These are phyloP conservation scores for Procambarus clarkii DNA, from an alignment of 1,140 invertebrate species.

Conservation along the genomic window DNA sequence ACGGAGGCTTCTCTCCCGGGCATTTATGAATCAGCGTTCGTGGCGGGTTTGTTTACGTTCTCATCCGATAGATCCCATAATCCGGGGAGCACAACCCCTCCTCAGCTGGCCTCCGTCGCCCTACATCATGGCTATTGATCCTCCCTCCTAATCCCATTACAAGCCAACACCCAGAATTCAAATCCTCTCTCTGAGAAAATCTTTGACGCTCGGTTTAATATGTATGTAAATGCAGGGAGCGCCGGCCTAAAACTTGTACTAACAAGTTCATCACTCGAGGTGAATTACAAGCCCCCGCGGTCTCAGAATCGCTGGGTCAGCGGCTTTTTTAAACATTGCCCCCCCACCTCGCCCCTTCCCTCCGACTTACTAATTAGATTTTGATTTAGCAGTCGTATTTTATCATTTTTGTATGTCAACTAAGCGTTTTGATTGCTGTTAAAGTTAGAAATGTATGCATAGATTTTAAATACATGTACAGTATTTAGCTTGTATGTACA, in stretches of 20 bases:
- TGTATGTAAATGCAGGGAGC: slow-evolving; percentile 57
- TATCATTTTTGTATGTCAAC: too few species aligned
- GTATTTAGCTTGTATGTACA: too few species aligned
- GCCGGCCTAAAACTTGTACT: slow-evolving; percentile 55
- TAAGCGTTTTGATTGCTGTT: too few species aligned
- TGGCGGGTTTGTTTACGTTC: slow-evolving; percentile 25
- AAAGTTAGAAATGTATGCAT: too few species aligned
- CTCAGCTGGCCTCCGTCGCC: slow-evolving; percentile 5
- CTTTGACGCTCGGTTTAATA: slow-evolving; percentile 56
- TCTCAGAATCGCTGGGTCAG: slow-evolving; percentile 5
- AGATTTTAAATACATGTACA: too few species aligned
- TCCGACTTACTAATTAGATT: slow-evolving; percentile 1
- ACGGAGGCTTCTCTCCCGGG: neutral
- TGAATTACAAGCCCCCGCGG: slow-evolving; percentile 39
- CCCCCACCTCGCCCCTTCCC: neutral
- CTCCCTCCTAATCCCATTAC: slow-evolving; percentile 57
- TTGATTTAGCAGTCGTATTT: neutral
- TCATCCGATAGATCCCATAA: slow-evolving; percentile 34
- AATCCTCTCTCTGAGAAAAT: slow-evolving; percentile 37
- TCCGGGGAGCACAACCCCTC: slow-evolving; percentile 1
- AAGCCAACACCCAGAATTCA: slow-evolving; percentile 35
- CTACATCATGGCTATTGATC: slow-evolving; percentile 57
- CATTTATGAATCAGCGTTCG: neutral
- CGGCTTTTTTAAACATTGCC: neutral
- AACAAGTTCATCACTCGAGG: slow-evolving; percentile 52